These are phyloP conservation scores for Anthopleura xanthogrammica DNA, from an alignment of 92 coral and sea anemone species.

Conservation along the genomic window DNA sequence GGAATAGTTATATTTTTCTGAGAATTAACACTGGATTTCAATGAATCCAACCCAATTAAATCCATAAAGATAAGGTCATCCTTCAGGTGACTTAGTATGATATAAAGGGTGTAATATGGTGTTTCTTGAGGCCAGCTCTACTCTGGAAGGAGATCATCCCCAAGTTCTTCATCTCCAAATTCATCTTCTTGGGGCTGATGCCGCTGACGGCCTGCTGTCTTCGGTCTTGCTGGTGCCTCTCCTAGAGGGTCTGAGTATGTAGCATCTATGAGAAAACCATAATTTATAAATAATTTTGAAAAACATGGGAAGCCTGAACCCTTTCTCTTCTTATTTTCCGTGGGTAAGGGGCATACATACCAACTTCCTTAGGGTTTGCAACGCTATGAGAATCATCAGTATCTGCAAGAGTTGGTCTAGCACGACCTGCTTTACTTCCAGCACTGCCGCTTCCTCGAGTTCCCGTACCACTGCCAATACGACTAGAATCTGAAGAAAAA, in stretches of 20 bases:
- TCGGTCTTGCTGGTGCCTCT: slow-evolving; percentile 98
- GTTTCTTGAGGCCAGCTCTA: slow-evolving; percentile 22
- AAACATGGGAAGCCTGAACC: too few relatives aligned
- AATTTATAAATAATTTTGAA: too few relatives aligned
- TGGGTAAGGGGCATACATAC: slow-evolving; percentile 35
- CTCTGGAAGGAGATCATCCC: slow-evolving; percentile 95
- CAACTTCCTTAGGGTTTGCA: slow-evolving; percentile 74
- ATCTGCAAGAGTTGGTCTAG: slow-evolving; percentile 59
- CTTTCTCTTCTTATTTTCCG: too few relatives aligned
- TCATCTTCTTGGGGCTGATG: slow-evolving; percentile 84
- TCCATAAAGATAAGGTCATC: not conserved
- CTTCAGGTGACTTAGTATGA: not conserved
- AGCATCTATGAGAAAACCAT: slow-evolving; percentile 56
- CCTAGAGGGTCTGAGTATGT: slow-evolving; percentile 99
- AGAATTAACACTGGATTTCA: too few relatives aligned
- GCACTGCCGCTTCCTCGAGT: slow-evolving; percentile 75
- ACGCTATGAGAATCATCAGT: slow-evolving; percentile 64
- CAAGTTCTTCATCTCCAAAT: slow-evolving; percentile 97
- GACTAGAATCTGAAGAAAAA: slow-evolving; percentile 60
- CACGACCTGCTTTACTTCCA: slow-evolving; percentile 51
- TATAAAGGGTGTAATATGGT: not conserved
- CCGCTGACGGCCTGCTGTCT: slow-evolving; percentile 93
- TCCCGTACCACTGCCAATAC: slow-evolving; percentile 76
- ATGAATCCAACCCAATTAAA: not conserved
- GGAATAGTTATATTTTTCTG: too few relatives aligned